Percentiles rank a stretch among this genome's conserved stretches.
phyloP scores from a whole-genome alignment of 2,797 vertebrate genomes.

The Siniperca undulata region DNA sequence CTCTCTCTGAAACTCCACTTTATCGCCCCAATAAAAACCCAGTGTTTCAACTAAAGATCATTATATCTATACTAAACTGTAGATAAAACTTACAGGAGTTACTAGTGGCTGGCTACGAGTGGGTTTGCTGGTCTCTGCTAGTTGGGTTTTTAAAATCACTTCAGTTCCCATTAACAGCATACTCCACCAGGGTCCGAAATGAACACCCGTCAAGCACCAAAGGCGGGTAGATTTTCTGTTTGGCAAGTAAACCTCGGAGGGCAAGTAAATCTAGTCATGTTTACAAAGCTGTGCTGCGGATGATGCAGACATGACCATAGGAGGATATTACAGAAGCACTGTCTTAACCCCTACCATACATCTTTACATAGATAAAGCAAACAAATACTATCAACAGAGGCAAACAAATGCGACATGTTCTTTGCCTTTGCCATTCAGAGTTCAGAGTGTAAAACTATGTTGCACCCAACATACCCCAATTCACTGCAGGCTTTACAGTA shows the following conservation, averaged over 20 bases:
- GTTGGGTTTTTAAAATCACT: background rate
- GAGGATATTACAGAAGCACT: background rate
- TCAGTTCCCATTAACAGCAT: background rate
- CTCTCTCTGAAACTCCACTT: slow-evolving; percentile 42
- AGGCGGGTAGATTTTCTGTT: background rate
- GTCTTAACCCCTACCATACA: background rate
- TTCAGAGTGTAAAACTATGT: slow-evolving; percentile 15
- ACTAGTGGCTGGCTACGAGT: background rate
- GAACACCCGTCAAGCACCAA: too few species aligned
- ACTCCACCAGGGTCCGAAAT: background rate
- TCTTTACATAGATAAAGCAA: slow-evolving; percentile 2
- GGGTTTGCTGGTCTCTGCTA: background rate
- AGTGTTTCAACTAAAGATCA: slow-evolving; percentile 40
- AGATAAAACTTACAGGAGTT: slow-evolving; percentile 29
- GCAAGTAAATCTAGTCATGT: too few species aligned
- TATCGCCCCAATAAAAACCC: slow-evolving; percentile 42
- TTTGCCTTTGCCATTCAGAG: background rate
- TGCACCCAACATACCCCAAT: background rate
- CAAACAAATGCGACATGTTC: slow-evolving; percentile 30
- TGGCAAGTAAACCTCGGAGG: too few species aligned
- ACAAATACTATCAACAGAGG: background rate
- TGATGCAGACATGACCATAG: background rate
- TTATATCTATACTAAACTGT: background rate
- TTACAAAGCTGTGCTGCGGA: slow-evolving; percentile 4
- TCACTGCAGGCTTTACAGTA: slow-evolving; percentile 3